Evolutionary conservation across 2,888 invertebrate species (phyloP).

Genomic region (Achlya flavicornis): DNA sequence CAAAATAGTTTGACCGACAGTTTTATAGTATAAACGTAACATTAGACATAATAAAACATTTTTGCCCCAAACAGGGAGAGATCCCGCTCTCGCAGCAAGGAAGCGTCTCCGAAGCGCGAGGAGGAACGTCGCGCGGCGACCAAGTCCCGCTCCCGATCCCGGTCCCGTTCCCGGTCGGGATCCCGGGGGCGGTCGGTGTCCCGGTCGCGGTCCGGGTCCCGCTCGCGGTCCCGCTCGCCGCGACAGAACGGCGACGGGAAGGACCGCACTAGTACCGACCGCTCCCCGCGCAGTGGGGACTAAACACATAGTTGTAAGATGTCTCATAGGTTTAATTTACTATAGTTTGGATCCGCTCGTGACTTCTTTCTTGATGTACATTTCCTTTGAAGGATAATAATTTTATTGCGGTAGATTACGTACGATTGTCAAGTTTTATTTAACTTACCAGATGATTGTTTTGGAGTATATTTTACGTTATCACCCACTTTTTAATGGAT

Average conservation of each 20-base stretch:
- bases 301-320: constrained; percentile 33
- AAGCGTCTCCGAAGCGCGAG: constrained; percentile 73
- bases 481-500: background rate
- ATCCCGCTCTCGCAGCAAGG: constrained; percentile 88
- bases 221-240: constrained; percentile 65
- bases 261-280: constrained; percentile 63
- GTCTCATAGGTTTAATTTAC: constrained; percentile 34
- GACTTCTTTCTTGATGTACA: constrained; percentile 35
- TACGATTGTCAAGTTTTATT: background rate
- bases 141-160: constrained; percentile 69
- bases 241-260: constrained; percentile 68
- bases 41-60: background rate
- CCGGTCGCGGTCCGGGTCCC: constrained; percentile 56
- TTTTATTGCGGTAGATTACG: background rate
- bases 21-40: background rate
- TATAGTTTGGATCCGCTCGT: constrained; percentile 43
- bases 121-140: constrained; percentile 65
- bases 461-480: background rate
- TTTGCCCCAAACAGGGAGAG: constrained; percentile 80
- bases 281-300: constrained; percentile 76
- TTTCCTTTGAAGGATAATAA: background rate
- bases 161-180: constrained; percentile 43
- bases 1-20: too few relatives aligned
- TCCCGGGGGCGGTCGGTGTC: constrained; percentile 52
- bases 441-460: background rate